Evolutionary conservation across 2,888 invertebrate species (phyloP), one percentile per base, ranked within the genome.

Genomic region (Leptopilina myrica): DNA sequence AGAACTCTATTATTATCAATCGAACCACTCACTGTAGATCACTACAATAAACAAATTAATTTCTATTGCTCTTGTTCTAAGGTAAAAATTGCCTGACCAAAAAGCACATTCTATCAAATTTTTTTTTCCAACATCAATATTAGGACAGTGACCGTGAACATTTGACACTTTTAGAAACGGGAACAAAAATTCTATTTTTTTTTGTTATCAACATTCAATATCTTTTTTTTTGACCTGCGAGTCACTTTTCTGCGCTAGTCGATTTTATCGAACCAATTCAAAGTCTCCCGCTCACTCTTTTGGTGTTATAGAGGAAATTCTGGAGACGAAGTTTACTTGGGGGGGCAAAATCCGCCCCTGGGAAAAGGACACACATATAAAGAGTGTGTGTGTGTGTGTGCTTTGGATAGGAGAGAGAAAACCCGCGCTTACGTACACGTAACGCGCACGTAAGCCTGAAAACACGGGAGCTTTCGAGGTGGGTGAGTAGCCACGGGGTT

Each of bases 391-490:
- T n/a, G n/a, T n/a, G n/a, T n/a, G n/a, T 4, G 33, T 33, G 53
- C 26, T 26, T n/a, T 6, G 26, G 20, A 49, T 15, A 20, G 49
- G 67, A 67, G 67, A 46, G 40, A 65, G 65, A 49, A 64, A 33
- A 20, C 15, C 46, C 79, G 67, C 73, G 77, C 65, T 78, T 73
- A 84, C 81, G 85, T 84, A 73, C 83, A 83, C 85, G 84, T 84
- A 84, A 81, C 83, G 85, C 82, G 84, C 84, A 86, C 86, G 82
- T 86, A 86, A 87, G 86, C 85, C 84, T 84, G 86, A 87, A 85
- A 86, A 85, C 85, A 83, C 84, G 84, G 80, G 76, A 82, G 84
- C 81, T 79, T 79, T 69, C 69, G 69, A 69, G 69, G 69, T 69
- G 69, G 69, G 69, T 69, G 69, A 69, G 69, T 69, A 49, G 69